Evolutionary conservation across 2,888 invertebrate genomes (phyloP), one percentile per base, ranked within the genome.

Genomic region (Megamerina dolium): DNA sequence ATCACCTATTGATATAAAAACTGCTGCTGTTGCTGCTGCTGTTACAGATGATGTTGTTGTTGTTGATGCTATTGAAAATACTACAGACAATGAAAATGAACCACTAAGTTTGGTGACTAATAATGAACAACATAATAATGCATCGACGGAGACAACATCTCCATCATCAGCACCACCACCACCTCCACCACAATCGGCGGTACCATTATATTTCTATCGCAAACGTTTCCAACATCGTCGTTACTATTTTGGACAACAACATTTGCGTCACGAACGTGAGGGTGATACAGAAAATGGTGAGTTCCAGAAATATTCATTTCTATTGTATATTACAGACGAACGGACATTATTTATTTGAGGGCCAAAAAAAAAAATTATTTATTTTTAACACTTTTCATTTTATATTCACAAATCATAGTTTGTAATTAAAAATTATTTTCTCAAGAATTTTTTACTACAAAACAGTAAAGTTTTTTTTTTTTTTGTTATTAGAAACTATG

Each of bases 131-230:
- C n/a, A n/a, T n/a, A n/a, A n/a, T n/a, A n/a, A n/a, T n/a, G n/a
- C n/a, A n/a, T n/a, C n/a, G n/a, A n/a, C n/a, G n/a, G n/a, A n/a
- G 14, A 13, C 33, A 33, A 21, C 18, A 5, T 13, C 31, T 18
- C 37, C 43, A 12, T 19, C 36, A 17, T 18, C 35, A 17, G 75
- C 81, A 40, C 75, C 81, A 52, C 79, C 81, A 58, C 79, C 77
- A 55, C n/a, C n/a, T n/a, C n/a, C n/a, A n/a, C n/a, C n/a, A n/a
- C n/a, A n/a, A n/a, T n/a, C n/a, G n/a, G n/a, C n/a, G n/a, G n/a
- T n/a, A n/a, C n/a, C n/a, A n/a, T n/a, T n/a, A n/a, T n/a, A n/a
- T n/a, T n/a, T n/a, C n/a, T n/a, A n/a, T n/a, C 77, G 77, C 55
- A 67, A 66, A 45, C 65, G 67, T 36, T 67, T 66, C 41, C 66